Conservation (phyloP, 2,888 invertebrate species). For the Argyresthia goedartella region DNA sequence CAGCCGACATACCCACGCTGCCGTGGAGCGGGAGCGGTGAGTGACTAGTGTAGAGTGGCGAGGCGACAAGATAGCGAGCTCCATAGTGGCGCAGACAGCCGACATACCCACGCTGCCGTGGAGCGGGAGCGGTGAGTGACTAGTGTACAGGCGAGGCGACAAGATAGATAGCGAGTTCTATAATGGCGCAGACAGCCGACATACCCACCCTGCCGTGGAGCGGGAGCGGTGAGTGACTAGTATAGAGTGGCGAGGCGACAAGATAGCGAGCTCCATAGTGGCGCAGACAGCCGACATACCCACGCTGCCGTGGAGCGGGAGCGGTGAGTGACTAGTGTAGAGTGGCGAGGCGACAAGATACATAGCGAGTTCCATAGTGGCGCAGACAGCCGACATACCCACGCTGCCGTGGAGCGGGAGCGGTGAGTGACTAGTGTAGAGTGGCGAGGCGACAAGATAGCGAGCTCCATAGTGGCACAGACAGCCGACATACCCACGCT, state of each 20-base stretch:
- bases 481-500: too few species aligned
- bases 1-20: too few species aligned
- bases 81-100: slow-evolving; percentile 98
- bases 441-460: too few species aligned
- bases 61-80: slow-evolving; percentile 99
- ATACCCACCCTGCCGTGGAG: slow-evolving; percentile 99
- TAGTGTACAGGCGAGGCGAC: slow-evolving; percentile 78
- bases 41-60: too few species aligned
- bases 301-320: slow-evolving; percentile 98
- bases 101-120: slow-evolving; percentile 97
- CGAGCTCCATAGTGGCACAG: too few species aligned
- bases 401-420: too few species aligned
- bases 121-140: slow-evolving; percentile 88
- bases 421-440: too few species aligned
- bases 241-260: background rate
- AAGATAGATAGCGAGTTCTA: slow-evolving; percentile 99
- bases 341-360: too few species aligned
- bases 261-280: slow-evolving; percentile 73
- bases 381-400: too few species aligned
- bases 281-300: slow-evolving; percentile 99
- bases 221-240: slow-evolving; percentile 78
- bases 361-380: too few species aligned
- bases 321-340: too few species aligned
- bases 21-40: too few species aligned
- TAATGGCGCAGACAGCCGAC: slow-evolving; percentile 98